These are phyloP conservation scores for Corythoichthys intestinalis DNA, from an alignment of 2,113 vertebrate genomes.

Conservation along the genomic window DNA sequence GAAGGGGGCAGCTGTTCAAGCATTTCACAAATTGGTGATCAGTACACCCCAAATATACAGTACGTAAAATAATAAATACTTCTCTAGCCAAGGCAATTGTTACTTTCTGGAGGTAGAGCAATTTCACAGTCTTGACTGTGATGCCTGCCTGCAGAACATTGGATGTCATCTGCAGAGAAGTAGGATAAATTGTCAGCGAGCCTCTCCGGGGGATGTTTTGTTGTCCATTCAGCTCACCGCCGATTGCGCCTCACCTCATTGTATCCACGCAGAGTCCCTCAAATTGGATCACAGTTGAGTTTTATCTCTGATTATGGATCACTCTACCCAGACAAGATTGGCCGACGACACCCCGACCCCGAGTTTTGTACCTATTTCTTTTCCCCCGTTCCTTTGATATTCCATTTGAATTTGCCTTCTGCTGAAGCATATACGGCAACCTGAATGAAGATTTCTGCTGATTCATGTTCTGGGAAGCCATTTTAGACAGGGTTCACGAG, in stretches of 20 bases:
- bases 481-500: not conserved
- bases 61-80: too few species aligned
- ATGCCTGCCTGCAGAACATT: not conserved
- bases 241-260: conserved; percentile 45
- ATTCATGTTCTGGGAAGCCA: conserved; percentile 14
- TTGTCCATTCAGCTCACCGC: conserved; percentile 39
- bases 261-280: conserved; percentile 37
- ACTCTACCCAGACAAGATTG: conserved; percentile 31
- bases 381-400: not conserved
- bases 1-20: too few species aligned
- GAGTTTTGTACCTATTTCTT: conserved; percentile 7
- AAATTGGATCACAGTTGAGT: conserved; percentile 51
- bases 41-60: too few species aligned
- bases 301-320: conserved; percentile 43
- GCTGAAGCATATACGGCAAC: conserved; percentile 7
- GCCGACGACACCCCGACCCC: conserved; percentile 4
- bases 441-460: not conserved
- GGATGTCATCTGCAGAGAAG: conserved; percentile 28
- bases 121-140: not conserved
- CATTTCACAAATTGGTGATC: too few species aligned
- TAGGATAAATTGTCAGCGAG: conserved; percentile 47
- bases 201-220: conserved; percentile 42
- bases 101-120: too few species aligned
- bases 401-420: conserved; percentile 30
- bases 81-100: too few species aligned